These are phyloP conservation scores for Montipora foliosa DNA, from an alignment of 64 coral and sea anemone species.

Conservation along the genomic window DNA sequence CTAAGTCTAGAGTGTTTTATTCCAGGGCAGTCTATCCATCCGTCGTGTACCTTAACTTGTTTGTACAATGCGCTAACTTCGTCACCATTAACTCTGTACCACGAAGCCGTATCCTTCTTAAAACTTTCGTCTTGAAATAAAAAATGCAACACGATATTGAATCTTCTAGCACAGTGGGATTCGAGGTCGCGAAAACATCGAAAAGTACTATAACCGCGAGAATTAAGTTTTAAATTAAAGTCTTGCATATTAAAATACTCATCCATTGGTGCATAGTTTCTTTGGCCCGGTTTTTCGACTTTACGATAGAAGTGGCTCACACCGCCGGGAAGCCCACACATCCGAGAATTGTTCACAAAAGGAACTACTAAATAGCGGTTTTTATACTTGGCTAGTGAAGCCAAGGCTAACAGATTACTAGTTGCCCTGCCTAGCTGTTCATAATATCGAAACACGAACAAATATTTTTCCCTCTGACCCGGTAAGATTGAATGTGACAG, in stretches of 20 bases:
- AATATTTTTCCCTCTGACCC: conserved; percentile 68
- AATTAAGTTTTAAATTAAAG: conserved; percentile 75
- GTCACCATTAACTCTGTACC: conserved; percentile 77
- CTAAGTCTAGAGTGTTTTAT: conserved; percentile 83
- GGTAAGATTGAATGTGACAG: background rate
- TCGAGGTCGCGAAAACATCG: conserved; percentile 83
- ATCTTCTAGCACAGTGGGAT: conserved; percentile 71
- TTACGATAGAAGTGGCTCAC: conserved; percentile 86
- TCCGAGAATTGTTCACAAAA: conserved; percentile 98
- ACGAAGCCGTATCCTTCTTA: conserved; percentile 64
- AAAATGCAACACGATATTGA: conserved; percentile 98
- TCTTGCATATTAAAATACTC: conserved; percentile 79
- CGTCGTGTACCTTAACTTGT: conserved; percentile 56
- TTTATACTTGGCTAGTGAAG: conserved; percentile 83
- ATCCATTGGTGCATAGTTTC: conserved; percentile 71
- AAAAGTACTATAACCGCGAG: conserved; percentile 82
- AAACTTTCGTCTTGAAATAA: conserved; percentile 70
- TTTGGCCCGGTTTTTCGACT: background rate
- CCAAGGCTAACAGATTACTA: conserved; percentile 83
- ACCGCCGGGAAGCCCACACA: conserved; percentile 85
- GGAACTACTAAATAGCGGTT: conserved; percentile 82
- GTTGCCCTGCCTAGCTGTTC: conserved; percentile 97
- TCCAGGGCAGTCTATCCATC: conserved; percentile 90
- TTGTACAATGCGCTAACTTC: conserved; percentile 77
- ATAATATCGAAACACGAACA: conserved; percentile 99